Base-by-base conservation (phyloP, 2,113 vertebrate species). In the Vulpes lagopus region DNA sequence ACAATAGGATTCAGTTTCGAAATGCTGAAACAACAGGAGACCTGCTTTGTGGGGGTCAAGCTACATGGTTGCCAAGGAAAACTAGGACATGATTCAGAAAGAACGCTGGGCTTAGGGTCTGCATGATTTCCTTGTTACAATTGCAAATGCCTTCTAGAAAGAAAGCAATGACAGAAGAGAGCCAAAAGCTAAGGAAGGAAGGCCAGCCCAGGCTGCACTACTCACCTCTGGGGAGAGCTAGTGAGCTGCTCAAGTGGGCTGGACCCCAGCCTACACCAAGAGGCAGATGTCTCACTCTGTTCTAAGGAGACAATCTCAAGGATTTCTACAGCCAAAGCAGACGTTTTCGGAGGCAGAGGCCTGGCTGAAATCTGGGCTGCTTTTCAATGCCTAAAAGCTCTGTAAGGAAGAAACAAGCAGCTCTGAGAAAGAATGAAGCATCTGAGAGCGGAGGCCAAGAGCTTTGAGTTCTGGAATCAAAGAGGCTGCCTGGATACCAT, bases 11-110 rank as follows among this genome's bases (percentile, higher is more conserved):
- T 82, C 30, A 23, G 64, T 60, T 81, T 67, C 73, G 55, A 96
- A 94, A 80, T 81, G 43, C 53, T 65, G 59, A 78, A 76, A 53
- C 35, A 85, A 65, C 12, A 35, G 25, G 32, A 79, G 32, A 91
- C 43, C 11, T 83, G 20, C 55, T 85, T 94, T 71, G 55, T 23
- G 35, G 23, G 15, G 15, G 3, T 53, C 35, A 64, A 74, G 57
- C 27, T 79, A 67, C 32, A 19, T 16, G 57, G 51, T 80, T 94
- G 67, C 76, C 84, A 94, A 78, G 78, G 59, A 59, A 97, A 97
- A 81, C n/a, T 0, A 87, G 80, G 65, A 81, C 74, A 38, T 27
- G n/a, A 64, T 62, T 92, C n/a, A 94, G 57, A 81, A 38, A 25
- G 92, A 74, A 93, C 86, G 89, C 67, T 57, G 43, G 73, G 30